phyloP scores from a whole-genome alignment of 2,113 vertebrate species.

The Mugil cephalus region DNA sequence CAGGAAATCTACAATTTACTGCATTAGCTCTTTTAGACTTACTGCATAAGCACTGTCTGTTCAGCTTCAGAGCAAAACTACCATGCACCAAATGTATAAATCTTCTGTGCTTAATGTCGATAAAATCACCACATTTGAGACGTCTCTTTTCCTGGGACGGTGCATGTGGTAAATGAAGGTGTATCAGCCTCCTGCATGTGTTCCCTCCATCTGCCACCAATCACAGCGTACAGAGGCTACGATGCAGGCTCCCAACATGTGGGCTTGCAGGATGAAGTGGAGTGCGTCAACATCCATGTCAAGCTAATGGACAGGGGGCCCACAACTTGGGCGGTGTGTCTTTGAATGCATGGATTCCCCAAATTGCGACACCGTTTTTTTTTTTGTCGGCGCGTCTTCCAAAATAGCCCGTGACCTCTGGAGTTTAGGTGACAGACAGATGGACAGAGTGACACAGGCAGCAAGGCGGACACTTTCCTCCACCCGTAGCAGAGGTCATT shows the following conservation, averaged over 20 bases:
- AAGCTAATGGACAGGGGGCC: conserved; percentile 55
- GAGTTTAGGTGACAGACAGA: conserved; percentile 59
- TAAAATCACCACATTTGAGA: conserved; percentile 1
- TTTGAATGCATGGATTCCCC: conserved; percentile 62
- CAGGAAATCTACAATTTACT: conserved; percentile 10
- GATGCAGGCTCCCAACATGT: conserved; percentile 52
- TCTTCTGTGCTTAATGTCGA: background rate
- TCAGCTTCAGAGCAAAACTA: background rate
- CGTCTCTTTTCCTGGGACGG: background rate
- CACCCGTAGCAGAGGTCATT: conserved; percentile 66
- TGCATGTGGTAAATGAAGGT: conserved; percentile 26
- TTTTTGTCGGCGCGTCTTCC: conserved; percentile 31
- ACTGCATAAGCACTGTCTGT: background rate
- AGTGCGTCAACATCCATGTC: conserved; percentile 60
- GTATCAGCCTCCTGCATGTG: conserved; percentile 42
- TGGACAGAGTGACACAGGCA: conserved; percentile 45
- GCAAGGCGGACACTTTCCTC: conserved; percentile 47
- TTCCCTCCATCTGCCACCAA: conserved; percentile 69
- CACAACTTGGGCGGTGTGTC: conserved; percentile 10
- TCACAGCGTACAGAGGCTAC: conserved; percentile 36
- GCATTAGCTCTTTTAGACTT: no score
- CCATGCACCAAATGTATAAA: background rate
- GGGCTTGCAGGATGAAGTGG: conserved; percentile 36
- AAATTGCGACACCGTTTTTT: conserved; percentile 31
- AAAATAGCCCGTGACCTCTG: conserved; percentile 49